phyloP scores from a whole-genome alignment of 2,113 vertebrate species.

The Syrmaticus mikado region DNA sequence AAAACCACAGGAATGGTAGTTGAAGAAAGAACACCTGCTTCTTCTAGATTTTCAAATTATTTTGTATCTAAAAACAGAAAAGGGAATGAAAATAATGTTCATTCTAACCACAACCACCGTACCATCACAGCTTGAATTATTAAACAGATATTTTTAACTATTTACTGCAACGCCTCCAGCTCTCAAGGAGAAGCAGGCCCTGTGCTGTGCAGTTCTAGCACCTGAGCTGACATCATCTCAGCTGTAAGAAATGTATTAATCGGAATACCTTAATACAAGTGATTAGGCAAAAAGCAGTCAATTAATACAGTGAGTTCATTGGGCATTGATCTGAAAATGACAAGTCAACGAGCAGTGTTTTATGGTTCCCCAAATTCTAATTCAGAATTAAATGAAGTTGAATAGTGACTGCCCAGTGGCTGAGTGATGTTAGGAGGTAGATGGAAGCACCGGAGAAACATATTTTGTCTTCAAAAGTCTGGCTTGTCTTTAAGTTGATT shows the following conservation, averaged over 20 bases:
- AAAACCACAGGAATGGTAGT: conserved; percentile 71
- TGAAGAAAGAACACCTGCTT: conserved; percentile 72
- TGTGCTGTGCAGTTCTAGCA: not conserved
- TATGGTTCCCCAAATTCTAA: not conserved
- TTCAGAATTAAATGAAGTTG: not conserved
- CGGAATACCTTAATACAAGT: not conserved
- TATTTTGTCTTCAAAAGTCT: not conserved
- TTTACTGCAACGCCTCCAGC: not conserved
- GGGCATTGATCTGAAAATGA: conserved; percentile 43
- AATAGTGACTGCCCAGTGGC: not conserved
- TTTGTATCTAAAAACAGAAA: conserved; percentile 62
- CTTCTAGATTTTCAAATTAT: conserved; percentile 37
- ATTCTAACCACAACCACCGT: conserved; percentile 21
- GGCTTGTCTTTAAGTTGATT: not conserved
- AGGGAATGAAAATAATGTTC: not conserved
- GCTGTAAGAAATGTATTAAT: not conserved
- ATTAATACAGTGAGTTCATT: not conserved
- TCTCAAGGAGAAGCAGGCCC: not conserved
- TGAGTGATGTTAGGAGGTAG: not conserved
- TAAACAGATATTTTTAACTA: conserved; percentile 8
- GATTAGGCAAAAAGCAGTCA: conserved; percentile 8
- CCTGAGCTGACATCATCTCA: not conserved
- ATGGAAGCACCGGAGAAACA: not conserved
- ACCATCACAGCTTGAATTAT: conserved; percentile 19
- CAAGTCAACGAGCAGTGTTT: conserved; percentile 25